Conservation (phyloP, 2,888 invertebrate species). For the Griposia aprilina region DNA sequence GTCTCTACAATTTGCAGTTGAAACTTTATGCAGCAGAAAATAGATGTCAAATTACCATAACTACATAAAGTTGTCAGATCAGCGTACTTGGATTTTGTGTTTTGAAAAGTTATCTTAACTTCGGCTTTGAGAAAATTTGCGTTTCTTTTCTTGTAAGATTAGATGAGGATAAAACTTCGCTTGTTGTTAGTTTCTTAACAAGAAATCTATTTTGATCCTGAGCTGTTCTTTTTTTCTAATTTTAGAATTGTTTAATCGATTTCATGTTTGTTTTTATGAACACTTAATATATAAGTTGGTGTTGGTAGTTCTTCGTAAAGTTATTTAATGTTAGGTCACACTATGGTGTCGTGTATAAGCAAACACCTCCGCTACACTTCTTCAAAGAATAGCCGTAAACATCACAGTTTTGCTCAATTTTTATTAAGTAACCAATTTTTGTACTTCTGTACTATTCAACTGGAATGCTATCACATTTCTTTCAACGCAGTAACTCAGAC, state of each 20-base stretch:
- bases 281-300: too few species aligned
- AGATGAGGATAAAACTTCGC: constrained; percentile 14
- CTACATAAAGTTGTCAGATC: constrained; percentile 27
- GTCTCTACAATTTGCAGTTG: constrained; percentile 23
- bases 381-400: background rate
- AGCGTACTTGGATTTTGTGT: constrained; percentile 11
- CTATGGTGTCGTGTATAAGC: too few species aligned
- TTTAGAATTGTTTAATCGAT: constrained; percentile 13
- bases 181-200: constrained; percentile 33
- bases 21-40: constrained; percentile 26
- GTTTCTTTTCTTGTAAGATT: constrained; percentile 30
- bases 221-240: constrained; percentile 23
- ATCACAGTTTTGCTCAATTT: background rate
- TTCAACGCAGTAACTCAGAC: constrained; percentile 12
- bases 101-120: constrained; percentile 28
- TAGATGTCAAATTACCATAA: constrained; percentile 39
- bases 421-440: too few species aligned
- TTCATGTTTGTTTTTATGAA: background rate
- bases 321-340: background rate
- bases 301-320: background rate
- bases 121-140: constrained; percentile 39
- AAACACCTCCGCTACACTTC: background rate
- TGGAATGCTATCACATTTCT: constrained; percentile 14
- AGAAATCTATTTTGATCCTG: constrained; percentile 22
- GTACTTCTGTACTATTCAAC: background rate